phyloP scores from a whole-genome alignment of 2,797 vertebrate genomes.

The Myotis myotis region DNA sequence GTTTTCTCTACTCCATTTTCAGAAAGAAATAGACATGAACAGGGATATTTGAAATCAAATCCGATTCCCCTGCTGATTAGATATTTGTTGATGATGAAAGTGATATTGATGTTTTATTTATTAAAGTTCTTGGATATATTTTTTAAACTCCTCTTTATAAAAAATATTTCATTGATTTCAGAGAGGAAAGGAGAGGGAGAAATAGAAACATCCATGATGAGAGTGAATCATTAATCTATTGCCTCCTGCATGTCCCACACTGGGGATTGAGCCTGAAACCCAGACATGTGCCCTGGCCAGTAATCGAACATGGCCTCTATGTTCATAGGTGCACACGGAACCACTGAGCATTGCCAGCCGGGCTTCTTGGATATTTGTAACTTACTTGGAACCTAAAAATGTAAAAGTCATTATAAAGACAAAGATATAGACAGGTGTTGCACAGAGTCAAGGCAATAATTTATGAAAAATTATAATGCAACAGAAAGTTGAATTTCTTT shows the following conservation, averaged over 20 bases:
- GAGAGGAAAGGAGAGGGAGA: neutral
- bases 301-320: neutral
- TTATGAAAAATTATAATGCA: neutral
- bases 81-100: neutral
- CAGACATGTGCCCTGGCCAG: neutral
- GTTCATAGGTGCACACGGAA: too few species aligned
- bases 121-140: neutral
- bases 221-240: neutral
- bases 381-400: neutral
- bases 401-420: neutral
- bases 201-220: neutral
- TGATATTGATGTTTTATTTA: neutral
- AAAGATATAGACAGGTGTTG: neutral
- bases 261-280: neutral
- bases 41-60: neutral
- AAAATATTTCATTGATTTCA: neutral
- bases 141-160: too few species aligned
- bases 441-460: neutral
- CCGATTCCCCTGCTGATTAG: neutral
- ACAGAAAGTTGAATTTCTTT: neutral
- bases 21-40: constrained; percentile 17
- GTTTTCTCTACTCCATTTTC: neutral
- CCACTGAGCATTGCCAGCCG: neutral
- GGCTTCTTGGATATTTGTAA: neutral
- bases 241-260: neutral